phyloP scores from a whole-genome alignment of 1,140 invertebrate species.

The Leptopilina boulardi region DNA sequence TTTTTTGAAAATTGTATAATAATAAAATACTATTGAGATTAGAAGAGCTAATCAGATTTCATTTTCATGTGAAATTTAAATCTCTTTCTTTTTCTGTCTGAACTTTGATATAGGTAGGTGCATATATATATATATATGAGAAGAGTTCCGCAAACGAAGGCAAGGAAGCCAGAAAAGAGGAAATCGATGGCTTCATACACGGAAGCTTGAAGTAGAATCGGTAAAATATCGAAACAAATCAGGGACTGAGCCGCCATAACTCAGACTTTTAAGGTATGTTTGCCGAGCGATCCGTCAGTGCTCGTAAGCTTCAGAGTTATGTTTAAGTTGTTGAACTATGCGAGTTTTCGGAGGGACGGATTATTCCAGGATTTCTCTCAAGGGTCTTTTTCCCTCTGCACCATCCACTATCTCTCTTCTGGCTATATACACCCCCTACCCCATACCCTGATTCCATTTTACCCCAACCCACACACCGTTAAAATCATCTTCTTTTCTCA shows the following conservation, averaged over 20 bases:
- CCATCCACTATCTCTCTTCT: slow-evolving; percentile 14
- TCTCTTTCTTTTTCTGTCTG: slow-evolving; percentile 20
- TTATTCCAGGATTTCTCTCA: slow-evolving; percentile 67
- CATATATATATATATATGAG: not conserved
- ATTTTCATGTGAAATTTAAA: slow-evolving; percentile 8
- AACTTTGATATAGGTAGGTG: slow-evolving; percentile 9
- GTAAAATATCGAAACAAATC: slow-evolving; percentile 76
- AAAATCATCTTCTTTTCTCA: slow-evolving; percentile 37
- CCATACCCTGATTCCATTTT: not conserved
- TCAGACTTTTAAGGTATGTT: slow-evolving; percentile 72
- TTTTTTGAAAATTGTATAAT: too few relatives aligned
- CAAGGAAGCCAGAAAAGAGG: slow-evolving; percentile 38
- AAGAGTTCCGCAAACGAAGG: slow-evolving; percentile 50
- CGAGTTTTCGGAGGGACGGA: slow-evolving; percentile 65
- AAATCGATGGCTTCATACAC: slow-evolving; percentile 55
- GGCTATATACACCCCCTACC: not conserved
- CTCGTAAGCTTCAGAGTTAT: slow-evolving; percentile 73
- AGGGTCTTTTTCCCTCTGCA: slow-evolving; percentile 50
- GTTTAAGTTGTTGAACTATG: slow-evolving; percentile 74
- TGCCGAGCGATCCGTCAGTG: slow-evolving; percentile 72
- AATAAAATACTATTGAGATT: not conserved
- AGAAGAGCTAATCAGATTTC: not conserved
- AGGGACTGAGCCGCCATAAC: slow-evolving; percentile 72
- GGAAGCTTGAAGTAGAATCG: slow-evolving; percentile 61
- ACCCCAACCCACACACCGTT: slow-evolving; percentile 45